Evolutionary conservation across 2,888 invertebrate genomes (phyloP).

Genomic region (Sphaerolaimus hirsutus): DNA sequence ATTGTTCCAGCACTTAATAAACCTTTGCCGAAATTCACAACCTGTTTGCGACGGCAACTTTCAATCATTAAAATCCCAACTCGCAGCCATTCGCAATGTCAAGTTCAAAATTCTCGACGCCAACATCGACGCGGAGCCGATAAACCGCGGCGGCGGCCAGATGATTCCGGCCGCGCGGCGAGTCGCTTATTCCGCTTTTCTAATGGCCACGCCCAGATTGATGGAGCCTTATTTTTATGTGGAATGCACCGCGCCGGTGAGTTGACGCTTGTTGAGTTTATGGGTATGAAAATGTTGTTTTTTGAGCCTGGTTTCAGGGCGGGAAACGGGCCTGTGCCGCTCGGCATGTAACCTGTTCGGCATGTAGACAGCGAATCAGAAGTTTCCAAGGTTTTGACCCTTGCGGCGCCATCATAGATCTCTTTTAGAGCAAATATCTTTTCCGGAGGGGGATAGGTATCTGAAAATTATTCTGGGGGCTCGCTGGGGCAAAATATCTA

Average conservation of each 20-base stretch:
- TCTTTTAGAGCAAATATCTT: too few relatives aligned
- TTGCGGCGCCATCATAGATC: too few relatives aligned
- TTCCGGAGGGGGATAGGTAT: too few relatives aligned
- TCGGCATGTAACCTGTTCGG: too few relatives aligned
- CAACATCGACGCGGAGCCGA: conserved; percentile 73
- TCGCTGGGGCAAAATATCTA: too few relatives aligned
- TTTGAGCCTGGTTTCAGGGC: not conserved
- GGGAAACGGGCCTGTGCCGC: too few relatives aligned
- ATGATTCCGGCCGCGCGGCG: conserved; percentile 68
- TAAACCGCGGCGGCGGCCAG: conserved; percentile 79
- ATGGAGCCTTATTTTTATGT: conserved; percentile 98
- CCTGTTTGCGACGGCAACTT: too few relatives aligned
- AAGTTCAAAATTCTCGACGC: conserved; percentile 98
- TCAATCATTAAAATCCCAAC: conserved; percentile 1
- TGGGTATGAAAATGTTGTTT: too few relatives aligned
- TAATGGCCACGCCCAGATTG: conserved; percentile 92
- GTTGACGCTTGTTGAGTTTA: not conserved
- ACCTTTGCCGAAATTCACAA: not conserved
- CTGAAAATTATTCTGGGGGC: too few relatives aligned
- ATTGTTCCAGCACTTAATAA: too few relatives aligned
- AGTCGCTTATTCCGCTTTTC: conserved; percentile 93
- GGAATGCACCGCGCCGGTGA: conserved; percentile 68
- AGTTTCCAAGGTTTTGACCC: too few relatives aligned
- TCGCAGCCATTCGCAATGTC: conserved; percentile 61
- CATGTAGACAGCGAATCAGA: too few relatives aligned